Evolutionary conservation across 2,888 invertebrate genomes (phyloP).

Genomic region (Antheraea assamensis): DNA sequence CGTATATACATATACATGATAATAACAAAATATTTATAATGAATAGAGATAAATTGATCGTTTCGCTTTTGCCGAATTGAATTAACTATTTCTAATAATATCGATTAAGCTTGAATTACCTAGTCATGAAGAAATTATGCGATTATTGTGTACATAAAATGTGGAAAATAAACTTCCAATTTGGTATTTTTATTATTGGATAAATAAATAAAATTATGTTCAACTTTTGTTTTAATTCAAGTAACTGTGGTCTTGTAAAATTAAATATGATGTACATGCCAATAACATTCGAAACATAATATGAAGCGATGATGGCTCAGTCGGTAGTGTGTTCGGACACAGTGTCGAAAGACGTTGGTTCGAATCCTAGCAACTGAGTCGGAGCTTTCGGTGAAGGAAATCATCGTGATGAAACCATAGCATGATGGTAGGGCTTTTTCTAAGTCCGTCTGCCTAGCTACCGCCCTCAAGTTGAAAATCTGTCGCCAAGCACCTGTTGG

Average conservation of each 20-base stretch:
- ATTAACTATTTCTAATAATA: slow-evolving; percentile 43
- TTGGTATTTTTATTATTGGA: slow-evolving; percentile 38
- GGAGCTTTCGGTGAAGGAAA: no score
- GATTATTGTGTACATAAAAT: slow-evolving; percentile 78
- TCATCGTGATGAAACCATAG: no score
- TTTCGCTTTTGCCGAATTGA: slow-evolving; percentile 45
- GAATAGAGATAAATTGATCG: slow-evolving; percentile 40
- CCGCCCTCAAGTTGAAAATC: no score
- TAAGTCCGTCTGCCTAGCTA: no score
- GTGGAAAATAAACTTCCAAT: slow-evolving; percentile 55
- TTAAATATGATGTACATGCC: slow-evolving; percentile 24
- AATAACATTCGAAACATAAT: slow-evolving; percentile 21
- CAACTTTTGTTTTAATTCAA: not conserved
- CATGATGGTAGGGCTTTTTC: no score
- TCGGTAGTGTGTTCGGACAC: no score
- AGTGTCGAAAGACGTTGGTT: no score
- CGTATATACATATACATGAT: no score
- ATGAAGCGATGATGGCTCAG: no score
- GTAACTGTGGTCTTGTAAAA: not conserved
- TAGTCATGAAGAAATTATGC: slow-evolving; percentile 74
- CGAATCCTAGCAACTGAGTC: no score
- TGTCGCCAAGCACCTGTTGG: no score
- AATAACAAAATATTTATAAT: no score
- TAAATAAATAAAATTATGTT: slow-evolving; percentile 6
- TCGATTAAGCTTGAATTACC: slow-evolving; percentile 65